Evolutionary conservation across 2,797 vertebrate species (phyloP).

Genomic region (Hyperoplus lanceolatus): DNA sequence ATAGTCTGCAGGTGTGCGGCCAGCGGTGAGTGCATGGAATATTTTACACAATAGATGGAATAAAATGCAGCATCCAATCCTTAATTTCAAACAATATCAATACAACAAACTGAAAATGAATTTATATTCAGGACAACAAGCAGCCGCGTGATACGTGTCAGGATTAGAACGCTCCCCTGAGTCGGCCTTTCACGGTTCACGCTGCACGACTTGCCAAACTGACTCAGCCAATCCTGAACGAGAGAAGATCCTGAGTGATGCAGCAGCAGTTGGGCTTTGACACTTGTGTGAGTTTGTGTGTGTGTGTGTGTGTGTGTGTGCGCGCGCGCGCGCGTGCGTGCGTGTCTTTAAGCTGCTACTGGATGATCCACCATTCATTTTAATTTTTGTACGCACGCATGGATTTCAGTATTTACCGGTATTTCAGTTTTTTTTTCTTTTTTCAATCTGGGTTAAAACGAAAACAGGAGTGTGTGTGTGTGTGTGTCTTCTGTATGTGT

Average conservation of each 20-base stretch:
- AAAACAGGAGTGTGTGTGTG: constrained; percentile 23
- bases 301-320: neutral
- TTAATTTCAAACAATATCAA: too few species aligned
- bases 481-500: neutral
- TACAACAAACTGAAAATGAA: too few species aligned
- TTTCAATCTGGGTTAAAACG: neutral
- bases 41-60: too few species aligned
- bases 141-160: constrained; percentile 42
- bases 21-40: too few species aligned
- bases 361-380: neutral
- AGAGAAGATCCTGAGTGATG: constrained; percentile 48
- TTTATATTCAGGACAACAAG: constrained; percentile 40
- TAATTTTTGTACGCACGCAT: neutral
- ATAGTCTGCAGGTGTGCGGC: too few species aligned
- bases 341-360: neutral
- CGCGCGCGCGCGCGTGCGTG: neutral
- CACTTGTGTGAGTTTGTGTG: neutral
- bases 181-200: constrained; percentile 62
- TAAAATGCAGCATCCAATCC: too few species aligned
- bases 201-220: constrained; percentile 43
- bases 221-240: constrained; percentile 45
- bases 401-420: constrained; percentile 4
- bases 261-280: constrained; percentile 33
- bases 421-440: neutral
- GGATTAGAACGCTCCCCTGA: constrained; percentile 50